Base-by-base conservation (phyloP, 2,797 vertebrate genomes). In the Bradypodion pumilum region DNA sequence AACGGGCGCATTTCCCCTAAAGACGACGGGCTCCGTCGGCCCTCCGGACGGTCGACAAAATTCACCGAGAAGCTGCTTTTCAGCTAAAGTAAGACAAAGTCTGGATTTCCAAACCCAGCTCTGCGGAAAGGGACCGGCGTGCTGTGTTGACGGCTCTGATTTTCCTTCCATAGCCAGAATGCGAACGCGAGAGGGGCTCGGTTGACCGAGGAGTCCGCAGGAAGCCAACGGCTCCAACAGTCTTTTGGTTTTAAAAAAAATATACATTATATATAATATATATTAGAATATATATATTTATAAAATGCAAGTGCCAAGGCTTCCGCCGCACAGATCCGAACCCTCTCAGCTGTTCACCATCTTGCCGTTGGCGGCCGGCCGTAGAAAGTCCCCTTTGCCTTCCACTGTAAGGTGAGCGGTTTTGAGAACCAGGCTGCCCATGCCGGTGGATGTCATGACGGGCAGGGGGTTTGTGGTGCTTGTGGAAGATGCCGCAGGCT, bases 311-410 rank as follows among this genome's bases (percentile, higher is more conserved):
- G 93, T 95, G 94, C 95, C 95, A 96, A 95, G 95, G 94, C 93
- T 96, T 95, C 94, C 95, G 93, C 92, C 92, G 93, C 94, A 92
- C n/a, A n/a, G n/a, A n/a, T n/a, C n/a, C n/a, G 94, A 94, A 93
- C 90, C 93, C 88, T 93, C 93, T 97, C 97, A 98, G 95, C 96
- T 98, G 94, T 98, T 97, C 94, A 98, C 95, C 97, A 98, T 97
- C 95, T 98, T 98, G 87, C 96, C 95, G 90, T 96, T 97, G 32
- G 96, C 94, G 94, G 96, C 94, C 86, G 95, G 95, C 92, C 96
- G 95, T 85, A 96, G 89, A 86, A 95, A 88, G 88, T 97, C 93
- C 59, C 87, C 96, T 93, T 95, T 96, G 92, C 96, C 96, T 93
- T 96, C 90, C 94, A 93, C 88, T 95, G 95, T 88, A 94, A 95